Evolutionary conservation across 2,113 vertebrate species (phyloP), one percentile per base, ranked within the genome.

Genomic region (Chitala chitala): DNA sequence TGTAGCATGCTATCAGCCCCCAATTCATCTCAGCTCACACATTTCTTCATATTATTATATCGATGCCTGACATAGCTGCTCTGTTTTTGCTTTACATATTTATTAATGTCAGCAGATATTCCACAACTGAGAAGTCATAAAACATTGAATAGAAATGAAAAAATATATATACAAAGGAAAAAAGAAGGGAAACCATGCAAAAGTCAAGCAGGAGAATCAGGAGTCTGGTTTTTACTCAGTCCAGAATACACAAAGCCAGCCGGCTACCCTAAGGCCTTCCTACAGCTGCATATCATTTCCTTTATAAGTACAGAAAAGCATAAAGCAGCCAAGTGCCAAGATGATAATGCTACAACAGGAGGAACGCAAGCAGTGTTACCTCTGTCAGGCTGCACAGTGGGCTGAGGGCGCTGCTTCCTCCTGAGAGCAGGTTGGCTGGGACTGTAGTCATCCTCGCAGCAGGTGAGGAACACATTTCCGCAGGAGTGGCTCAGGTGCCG

Each of bases 401-500:
- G 84, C 74, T 77, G 26, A 0, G 91, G 90, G 76, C 89, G 89
- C 0, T 90, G 89, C 22, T 90, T 90, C 42, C 72, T 84, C 69
- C 78, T 92, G 44, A 94, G 82, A 51, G 91, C 79, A 0, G 89
- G 83, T 15, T 87, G 88, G 1, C 87, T 79, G 1, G 83, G 78
- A 13, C 82, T 84, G 1, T 90, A 90, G 0, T 90, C 90, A 0
- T 90, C 93, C 66, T 95, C 91, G 1, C 96, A 98, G 89, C 96
- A 98, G 74, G 90, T 93, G 24, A 96, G 88, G 88, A 96, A 91
- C 82, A 94, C 86, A 0, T 95, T 93, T 50, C 89, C 92, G 58
- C 96, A 98, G 0, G 94, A 93, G 79, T 94, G 93, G 79, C 91
- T 91, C 79, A 98, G 89, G 71, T 92, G 88, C 64, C 90, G 87